Conservation (phyloP, 2,888 invertebrate genomes). For the Agriotes lineatus region DNA sequence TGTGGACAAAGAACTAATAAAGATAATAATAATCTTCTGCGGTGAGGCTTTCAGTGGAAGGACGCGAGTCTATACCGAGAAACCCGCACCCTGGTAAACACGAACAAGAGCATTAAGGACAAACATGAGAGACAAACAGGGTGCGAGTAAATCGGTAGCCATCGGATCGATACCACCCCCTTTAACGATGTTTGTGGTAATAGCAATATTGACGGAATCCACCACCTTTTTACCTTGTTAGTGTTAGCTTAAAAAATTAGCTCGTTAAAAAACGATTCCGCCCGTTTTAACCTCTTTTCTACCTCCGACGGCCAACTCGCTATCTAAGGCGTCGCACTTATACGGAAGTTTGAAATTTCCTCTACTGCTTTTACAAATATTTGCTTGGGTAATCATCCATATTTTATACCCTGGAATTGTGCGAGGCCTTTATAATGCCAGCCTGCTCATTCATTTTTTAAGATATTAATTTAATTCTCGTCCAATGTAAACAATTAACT, state of each 20-base stretch:
- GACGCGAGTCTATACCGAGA: slow-evolving; percentile 11
- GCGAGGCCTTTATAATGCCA: too few species aligned
- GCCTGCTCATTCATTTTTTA: too few species aligned
- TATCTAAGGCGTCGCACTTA: too few species aligned
- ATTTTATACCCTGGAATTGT: too few species aligned
- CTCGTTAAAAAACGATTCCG: slow-evolving; percentile 15
- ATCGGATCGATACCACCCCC: slow-evolving; percentile 23
- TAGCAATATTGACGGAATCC: slow-evolving; percentile 21
- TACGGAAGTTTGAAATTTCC: too few species aligned
- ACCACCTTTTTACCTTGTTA: slow-evolving; percentile 16
- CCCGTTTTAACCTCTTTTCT: not conserved
- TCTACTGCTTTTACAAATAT: too few species aligned
- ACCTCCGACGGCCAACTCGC: not conserved
- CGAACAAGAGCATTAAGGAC: slow-evolving; percentile 21
- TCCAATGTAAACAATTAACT: too few species aligned
- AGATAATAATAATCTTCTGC: slow-evolving; percentile 10
- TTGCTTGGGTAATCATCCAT: too few species aligned
- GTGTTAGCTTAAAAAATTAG: slow-evolving; percentile 13
- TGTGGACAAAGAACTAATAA: slow-evolving; percentile 8
- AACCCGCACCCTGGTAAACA: slow-evolving; percentile 18
- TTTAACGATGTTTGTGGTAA: slow-evolving; percentile 25
- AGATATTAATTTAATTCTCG: too few species aligned
- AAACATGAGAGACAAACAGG: slow-evolving; percentile 24
- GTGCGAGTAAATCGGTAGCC: slow-evolving; percentile 24
- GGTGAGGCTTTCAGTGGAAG: slow-evolving; percentile 2